phyloP scores from a whole-genome alignment of 2,797 vertebrate species.

The Argentina silus region DNA sequence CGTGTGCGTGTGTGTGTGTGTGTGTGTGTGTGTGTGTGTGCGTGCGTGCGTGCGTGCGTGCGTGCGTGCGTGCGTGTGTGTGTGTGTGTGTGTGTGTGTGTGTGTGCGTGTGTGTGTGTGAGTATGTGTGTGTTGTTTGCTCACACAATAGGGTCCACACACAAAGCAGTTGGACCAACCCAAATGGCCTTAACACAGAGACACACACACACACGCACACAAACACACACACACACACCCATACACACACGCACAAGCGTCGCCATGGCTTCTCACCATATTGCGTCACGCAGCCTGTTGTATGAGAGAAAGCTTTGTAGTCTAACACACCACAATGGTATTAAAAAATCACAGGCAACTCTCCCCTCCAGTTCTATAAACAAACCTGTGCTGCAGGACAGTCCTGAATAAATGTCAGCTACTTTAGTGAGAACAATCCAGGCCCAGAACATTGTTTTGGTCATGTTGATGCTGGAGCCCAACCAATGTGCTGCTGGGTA shows the following conservation, averaged over 20 bases:
- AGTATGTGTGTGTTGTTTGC: conserved; percentile 11
- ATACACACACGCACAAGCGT: conserved; percentile 2
- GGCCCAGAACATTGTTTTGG: neutral
- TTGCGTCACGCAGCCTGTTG: neutral
- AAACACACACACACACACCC: neutral
- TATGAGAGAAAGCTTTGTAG: conserved; percentile 13
- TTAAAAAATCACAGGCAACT: neutral
- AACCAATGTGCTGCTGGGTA: neutral
- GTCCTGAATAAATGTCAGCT: conserved; percentile 18
- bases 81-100: conserved; percentile 28
- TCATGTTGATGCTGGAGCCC: neutral
- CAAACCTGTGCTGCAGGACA: conserved; percentile 7
- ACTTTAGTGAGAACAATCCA: conserved; percentile 11
- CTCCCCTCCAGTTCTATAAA: conserved; percentile 14
- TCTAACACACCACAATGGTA: neutral
- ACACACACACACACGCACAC: conserved; percentile 3
- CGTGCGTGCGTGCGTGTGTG: neutral
- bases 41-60: conserved; percentile 38
- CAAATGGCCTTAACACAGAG: conserved; percentile 13
- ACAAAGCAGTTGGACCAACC: neutral
- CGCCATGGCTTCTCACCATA: conserved; percentile 9
- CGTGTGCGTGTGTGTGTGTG: neutral
- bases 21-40: neutral
- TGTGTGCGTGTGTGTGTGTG: conserved; percentile 4
- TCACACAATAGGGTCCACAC: conserved; percentile 48